phyloP scores from a whole-genome alignment of 2,113 vertebrate species.

The Halichoerus grypus region DNA sequence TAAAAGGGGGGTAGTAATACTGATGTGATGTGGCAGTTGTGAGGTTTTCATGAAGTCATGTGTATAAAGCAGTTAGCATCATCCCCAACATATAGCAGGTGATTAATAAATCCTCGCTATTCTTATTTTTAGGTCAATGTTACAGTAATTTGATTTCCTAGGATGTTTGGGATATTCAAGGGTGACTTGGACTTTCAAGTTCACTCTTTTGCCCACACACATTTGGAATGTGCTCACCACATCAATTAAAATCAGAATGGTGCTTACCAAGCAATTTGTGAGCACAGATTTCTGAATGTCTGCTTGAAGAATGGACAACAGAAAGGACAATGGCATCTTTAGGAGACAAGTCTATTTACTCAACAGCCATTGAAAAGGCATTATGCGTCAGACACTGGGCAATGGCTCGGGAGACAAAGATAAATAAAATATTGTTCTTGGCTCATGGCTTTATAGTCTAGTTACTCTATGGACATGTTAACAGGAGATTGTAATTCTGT shows the following conservation, averaged over 20 bases:
- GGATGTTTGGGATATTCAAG: not conserved
- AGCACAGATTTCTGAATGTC: conserved; percentile 52
- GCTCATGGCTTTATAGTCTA: conserved; percentile 67
- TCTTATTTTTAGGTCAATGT: conserved; percentile 22
- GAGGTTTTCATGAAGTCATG: conserved; percentile 2
- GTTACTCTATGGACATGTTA: conserved; percentile 46
- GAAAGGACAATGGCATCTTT: conserved; percentile 58
- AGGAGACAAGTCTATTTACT: conserved; percentile 60
- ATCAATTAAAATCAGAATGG: conserved; percentile 55
- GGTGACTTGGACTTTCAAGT: conserved; percentile 1
- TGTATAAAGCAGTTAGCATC: not conserved
- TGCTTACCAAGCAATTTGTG: conserved; percentile 10
- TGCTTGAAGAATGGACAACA: conserved; percentile 48
- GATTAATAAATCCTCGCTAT: not conserved
- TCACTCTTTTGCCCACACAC: not conserved
- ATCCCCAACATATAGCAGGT: not conserved
- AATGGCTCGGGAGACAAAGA: conserved; percentile 58
- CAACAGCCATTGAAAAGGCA: conserved; percentile 28
- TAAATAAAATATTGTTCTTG: conserved; percentile 71
- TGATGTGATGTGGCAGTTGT: not conserved
- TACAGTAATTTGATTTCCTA: conserved; percentile 35
- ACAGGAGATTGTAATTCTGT: conserved; percentile 57
- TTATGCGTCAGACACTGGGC: conserved; percentile 44
- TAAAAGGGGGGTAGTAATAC: not conserved
- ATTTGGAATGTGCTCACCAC: not conserved